phyloP scores from a whole-genome alignment of 2,888 invertebrate genomes.

The Conus canariensis region DNA sequence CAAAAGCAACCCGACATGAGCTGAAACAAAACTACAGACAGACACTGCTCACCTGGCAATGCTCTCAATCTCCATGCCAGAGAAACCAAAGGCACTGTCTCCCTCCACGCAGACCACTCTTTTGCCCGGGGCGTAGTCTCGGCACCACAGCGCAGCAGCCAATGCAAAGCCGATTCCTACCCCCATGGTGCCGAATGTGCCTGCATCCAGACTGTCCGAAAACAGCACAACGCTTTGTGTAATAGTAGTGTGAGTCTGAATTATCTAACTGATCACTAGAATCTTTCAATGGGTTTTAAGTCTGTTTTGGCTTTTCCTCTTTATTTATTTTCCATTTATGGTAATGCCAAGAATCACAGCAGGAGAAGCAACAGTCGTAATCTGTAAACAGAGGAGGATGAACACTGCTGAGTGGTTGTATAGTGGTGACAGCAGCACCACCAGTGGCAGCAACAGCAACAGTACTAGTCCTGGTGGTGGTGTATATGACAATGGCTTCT shows the following conservation, averaged over 20 bases:
- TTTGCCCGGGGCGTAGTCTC: slow-evolving; percentile 89
- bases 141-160: slow-evolving; percentile 94
- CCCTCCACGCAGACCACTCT: slow-evolving; percentile 96
- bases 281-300: neutral
- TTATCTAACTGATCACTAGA: neutral
- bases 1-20: neutral
- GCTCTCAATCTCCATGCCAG: slow-evolving; percentile 98
- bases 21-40: neutral
- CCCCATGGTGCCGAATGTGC: slow-evolving; percentile 98
- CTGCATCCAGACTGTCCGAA: slow-evolving; percentile 89
- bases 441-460: no score
- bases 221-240: neutral
- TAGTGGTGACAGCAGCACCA: no score
- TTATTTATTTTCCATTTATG: neutral
- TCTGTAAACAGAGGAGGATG: no score
- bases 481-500: no score
- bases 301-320: no score
- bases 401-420: no score
- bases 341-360: no score
- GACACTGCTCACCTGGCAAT: slow-evolving; percentile 85
- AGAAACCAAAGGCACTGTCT: slow-evolving; percentile 98
- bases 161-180: slow-evolving; percentile 95
- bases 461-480: no score
- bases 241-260: neutral
- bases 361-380: no score